phyloP scores from a whole-genome alignment of 2,113 vertebrate genomes.

The Rana temporaria region DNA sequence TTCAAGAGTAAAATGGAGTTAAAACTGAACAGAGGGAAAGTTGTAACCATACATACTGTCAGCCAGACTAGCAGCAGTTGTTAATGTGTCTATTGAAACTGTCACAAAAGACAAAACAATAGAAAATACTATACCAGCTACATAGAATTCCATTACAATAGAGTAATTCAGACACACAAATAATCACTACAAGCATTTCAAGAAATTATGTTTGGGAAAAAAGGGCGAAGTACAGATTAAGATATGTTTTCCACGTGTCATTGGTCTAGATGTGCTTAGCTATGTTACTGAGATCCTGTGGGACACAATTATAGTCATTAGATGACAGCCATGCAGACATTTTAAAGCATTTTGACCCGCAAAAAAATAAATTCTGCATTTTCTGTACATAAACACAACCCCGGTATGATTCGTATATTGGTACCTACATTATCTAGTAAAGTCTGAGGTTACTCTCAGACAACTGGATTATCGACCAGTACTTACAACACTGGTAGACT shows the following conservation, averaged over 20 bases:
- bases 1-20: conserved; percentile 29
- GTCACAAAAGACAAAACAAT: conserved; percentile 48
- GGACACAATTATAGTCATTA: no score
- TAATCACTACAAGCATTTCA: conserved; percentile 34
- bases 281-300: no score
- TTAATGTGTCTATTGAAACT: conserved; percentile 55
- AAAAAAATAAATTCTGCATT: no score
- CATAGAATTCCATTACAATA: conserved; percentile 38
- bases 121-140: conserved; percentile 35
- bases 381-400: no score
- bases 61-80: conserved; percentile 44
- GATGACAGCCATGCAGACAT: no score
- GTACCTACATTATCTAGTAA: no score
- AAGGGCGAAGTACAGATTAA: conserved; percentile 18
- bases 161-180: conserved; percentile 27
- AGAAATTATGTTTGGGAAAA: conserved; percentile 21
- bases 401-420: no score
- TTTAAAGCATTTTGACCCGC: no score
- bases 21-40: conserved; percentile 23
- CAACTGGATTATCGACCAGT: no score
- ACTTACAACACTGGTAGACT: no score
- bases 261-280: neutral
- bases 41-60: conserved; percentile 37
- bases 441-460: no score
- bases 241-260: conserved; percentile 7